Evolutionary conservation across 1,140 invertebrate genomes (phyloP).

Genomic region (Pinna nobilis): DNA sequence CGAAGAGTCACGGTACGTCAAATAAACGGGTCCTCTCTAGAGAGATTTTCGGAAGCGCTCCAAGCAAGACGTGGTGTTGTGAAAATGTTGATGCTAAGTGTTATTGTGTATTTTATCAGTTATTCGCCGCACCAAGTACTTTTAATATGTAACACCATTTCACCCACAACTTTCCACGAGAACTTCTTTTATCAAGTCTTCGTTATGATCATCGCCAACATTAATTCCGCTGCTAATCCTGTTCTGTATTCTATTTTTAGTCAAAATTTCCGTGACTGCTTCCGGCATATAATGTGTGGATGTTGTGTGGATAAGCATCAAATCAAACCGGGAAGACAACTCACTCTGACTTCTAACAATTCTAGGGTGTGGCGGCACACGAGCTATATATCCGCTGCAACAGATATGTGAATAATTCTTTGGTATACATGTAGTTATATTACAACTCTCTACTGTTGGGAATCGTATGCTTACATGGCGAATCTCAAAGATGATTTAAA

Average conservation of each 20-base stretch:
- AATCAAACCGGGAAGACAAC: constrained; percentile 12
- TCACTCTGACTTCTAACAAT: constrained; percentile 24
- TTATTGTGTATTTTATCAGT: constrained; percentile 74
- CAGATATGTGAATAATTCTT: constrained; percentile 31
- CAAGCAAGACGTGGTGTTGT: constrained; percentile 72
- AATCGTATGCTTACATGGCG: too few relatives aligned
- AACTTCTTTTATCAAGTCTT: constrained; percentile 72
- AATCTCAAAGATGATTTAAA: too few relatives aligned
- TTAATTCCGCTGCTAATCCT: constrained; percentile 74
- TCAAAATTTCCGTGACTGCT: constrained; percentile 69
- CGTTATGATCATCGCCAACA: constrained; percentile 71
- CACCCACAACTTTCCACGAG: constrained; percentile 60
- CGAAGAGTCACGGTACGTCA: constrained; percentile 50
- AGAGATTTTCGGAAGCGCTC: constrained; percentile 65
- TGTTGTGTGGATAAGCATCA: constrained; percentile 12
- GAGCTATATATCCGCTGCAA: constrained; percentile 14
- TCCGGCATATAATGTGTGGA: constrained; percentile 41
- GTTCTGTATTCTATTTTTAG: constrained; percentile 75
- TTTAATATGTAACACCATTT: constrained; percentile 71
- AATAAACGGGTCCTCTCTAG: constrained; percentile 60
- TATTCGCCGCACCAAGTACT: constrained; percentile 73
- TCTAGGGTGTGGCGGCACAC: constrained; percentile 28
- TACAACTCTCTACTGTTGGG: too few relatives aligned
- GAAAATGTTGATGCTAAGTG: constrained; percentile 75
- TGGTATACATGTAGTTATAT: too few relatives aligned